A percentile compares a stretch with the other conserved stretches of the same genome.
Conservation (phyloP, 2,797 vertebrate genomes). For the Eulemur albifrons region DNA sequence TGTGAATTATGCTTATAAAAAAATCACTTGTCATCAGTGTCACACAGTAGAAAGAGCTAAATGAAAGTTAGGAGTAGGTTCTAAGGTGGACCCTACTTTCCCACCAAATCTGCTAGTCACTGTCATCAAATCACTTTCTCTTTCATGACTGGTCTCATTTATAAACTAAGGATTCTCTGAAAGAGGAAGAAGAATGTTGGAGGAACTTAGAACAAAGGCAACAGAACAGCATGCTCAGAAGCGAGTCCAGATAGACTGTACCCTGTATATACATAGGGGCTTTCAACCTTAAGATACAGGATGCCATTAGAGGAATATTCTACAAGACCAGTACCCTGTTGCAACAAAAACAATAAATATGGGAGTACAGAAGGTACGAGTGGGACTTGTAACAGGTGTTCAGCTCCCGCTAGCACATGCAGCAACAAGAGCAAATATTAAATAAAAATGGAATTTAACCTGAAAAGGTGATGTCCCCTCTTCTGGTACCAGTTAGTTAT, state of each 20-base stretch:
- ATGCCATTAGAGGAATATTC: background rate
- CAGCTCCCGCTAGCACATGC: background rate
- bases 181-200: background rate
- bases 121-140: background rate
- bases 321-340: background rate
- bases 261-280: too few species aligned
- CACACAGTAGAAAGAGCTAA: background rate
- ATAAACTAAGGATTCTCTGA: background rate
- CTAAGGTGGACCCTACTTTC: background rate
- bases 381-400: background rate
- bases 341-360: background rate
- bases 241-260: background rate
- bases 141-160: background rate
- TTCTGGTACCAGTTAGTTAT: background rate
- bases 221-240: rapidly evolving
- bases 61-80: background rate
- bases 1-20: background rate
- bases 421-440: background rate
- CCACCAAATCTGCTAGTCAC: background rate
- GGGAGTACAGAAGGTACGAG: background rate
- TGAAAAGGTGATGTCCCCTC: background rate
- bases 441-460: background rate
- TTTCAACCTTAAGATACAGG: background rate
- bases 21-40: background rate
- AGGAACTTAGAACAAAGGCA: background rate